A percentile compares a stretch with the other conserved stretches of the same genome.
phyloP scores from a whole-genome alignment of 2,888 invertebrate genomes.

The Aleiodes testaceus region DNA sequence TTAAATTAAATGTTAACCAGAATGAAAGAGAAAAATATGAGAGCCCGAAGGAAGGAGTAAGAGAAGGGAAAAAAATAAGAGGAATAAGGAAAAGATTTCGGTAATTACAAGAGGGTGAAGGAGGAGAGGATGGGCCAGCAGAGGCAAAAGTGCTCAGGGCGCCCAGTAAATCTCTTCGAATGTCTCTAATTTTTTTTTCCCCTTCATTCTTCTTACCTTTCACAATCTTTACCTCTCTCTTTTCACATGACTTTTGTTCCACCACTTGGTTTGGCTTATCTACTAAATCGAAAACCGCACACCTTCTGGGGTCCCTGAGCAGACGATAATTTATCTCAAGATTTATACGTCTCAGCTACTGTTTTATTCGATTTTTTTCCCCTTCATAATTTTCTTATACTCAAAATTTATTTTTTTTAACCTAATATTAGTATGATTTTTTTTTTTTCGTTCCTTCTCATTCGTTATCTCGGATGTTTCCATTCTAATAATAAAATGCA shows the following conservation, averaged over 20 bases:
- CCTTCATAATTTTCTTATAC: no score
- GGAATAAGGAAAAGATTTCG: slow-evolving; percentile 51
- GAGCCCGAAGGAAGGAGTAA: no score
- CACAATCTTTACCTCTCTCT: slow-evolving; percentile 46
- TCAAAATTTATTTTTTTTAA: no score
- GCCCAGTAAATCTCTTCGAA: slow-evolving; percentile 61
- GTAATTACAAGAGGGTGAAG: slow-evolving; percentile 61
- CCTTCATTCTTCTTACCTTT: slow-evolving; percentile 48
- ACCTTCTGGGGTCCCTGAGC: slow-evolving; percentile 30
- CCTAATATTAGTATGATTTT: slow-evolving; percentile 52
- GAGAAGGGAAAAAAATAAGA: slow-evolving; percentile 30
- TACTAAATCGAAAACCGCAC: slow-evolving; percentile 27
- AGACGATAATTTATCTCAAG: slow-evolving; percentile 57
- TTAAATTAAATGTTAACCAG: slow-evolving; percentile 22
- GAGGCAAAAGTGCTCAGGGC: slow-evolving; percentile 52
- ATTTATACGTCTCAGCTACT: slow-evolving; percentile 52
- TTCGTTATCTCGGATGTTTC: not conserved
- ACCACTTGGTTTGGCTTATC: slow-evolving; percentile 15
- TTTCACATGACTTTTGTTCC: slow-evolving; percentile 46
- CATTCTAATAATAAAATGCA: no score
- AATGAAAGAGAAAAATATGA: slow-evolving; percentile 1
- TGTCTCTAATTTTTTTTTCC: slow-evolving; percentile 40
- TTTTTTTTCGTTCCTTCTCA: not conserved
- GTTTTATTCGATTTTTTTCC: slow-evolving; percentile 46
- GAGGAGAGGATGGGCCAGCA: slow-evolving; percentile 46